Percentiles rank a stretch among this genome's conserved stretches.
These are phyloP conservation scores for Mirounga angustirostris DNA, from an alignment of 2,113 vertebrate genomes.

Conservation along the genomic window DNA sequence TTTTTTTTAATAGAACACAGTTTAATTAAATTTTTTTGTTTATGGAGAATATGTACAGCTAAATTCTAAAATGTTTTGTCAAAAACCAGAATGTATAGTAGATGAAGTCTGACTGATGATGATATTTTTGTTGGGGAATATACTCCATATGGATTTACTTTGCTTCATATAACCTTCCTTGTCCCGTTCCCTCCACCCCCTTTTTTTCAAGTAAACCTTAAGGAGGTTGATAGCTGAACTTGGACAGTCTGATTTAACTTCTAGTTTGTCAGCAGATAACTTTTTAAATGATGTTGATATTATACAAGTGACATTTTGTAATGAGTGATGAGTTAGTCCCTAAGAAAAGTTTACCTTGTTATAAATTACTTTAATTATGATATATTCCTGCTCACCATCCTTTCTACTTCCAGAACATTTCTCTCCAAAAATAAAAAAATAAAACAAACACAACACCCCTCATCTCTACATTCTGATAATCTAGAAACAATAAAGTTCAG, in stretches of 20 bases:
- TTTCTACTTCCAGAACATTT: not conserved
- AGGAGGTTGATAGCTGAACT: not conserved
- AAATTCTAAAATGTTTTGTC: constrained; percentile 29
- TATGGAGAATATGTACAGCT: not conserved
- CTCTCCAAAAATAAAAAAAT: not conserved
- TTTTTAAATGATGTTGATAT: not conserved
- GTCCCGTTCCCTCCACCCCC: not conserved
- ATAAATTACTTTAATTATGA: not conserved
- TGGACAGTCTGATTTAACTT: constrained; percentile 43
- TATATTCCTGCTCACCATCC: not conserved
- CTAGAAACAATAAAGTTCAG: not conserved
- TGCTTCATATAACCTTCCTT: not conserved
- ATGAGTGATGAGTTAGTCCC: not conserved
- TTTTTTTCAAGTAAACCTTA: not conserved
- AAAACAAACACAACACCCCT: not conserved
- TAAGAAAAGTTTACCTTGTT: not conserved
- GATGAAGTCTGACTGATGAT: constrained; percentile 1
- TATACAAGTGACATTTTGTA: not conserved
- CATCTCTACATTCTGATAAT: not conserved
- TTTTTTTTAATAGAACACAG: not conserved
- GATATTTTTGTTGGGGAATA: constrained; percentile 23
- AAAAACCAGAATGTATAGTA: not conserved
- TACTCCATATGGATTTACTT: not conserved
- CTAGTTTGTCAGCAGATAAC: not conserved
- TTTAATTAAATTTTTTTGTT: not conserved